Evolutionary conservation across 2,797 vertebrate species (phyloP), one percentile per base, ranked within the genome.

Genomic region (Chrysocyon brachyurus): DNA sequence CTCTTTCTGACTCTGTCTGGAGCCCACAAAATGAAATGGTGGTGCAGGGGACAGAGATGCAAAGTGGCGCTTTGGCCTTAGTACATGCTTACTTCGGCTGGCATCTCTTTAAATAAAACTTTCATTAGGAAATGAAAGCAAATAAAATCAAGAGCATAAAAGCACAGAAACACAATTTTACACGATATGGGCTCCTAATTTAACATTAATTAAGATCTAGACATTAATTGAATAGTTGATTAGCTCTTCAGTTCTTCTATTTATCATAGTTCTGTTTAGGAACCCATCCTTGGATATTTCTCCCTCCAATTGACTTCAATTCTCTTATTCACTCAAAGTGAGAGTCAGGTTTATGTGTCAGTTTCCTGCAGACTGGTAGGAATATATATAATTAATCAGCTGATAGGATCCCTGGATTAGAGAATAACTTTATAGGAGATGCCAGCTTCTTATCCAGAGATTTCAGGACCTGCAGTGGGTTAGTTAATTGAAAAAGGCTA

Each of bases 91-190:
- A 61, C 17, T 93, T 56, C 72, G 1, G 19, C 21, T 63, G 26
- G 57, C 12, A 33, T 86, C 79, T 90, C 73, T 87, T 14, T 86
- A 73, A 86, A 95, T 57, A 81, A 82, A 96, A 26, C 28, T 86
- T 93, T 81, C 82, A 33, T 86, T 90, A 81, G 66, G 66, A 87
- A 59, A 77, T 49, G 15, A 90, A 90, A 57, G n/a, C n/a, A 82
- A 73, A 79, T 21, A 31, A 63, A 87, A 90, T 21, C 49, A 64
- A 90, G 46, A 72, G 63, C 21, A 17, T 26, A 54, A 75, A 68
- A 83, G 36, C 17, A 70, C n/a, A 79, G 31, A 70, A 86, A 75
- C 78, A 61, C n/a, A 15, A 52, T 26, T 90, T 92, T 85, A 70
- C 6, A 70, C 15, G 19, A 33, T 26, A 36, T 31, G 75, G n/a